Evolutionary conservation across 2,113 vertebrate genomes (phyloP).

Genomic region (Pampusana beccarii): DNA sequence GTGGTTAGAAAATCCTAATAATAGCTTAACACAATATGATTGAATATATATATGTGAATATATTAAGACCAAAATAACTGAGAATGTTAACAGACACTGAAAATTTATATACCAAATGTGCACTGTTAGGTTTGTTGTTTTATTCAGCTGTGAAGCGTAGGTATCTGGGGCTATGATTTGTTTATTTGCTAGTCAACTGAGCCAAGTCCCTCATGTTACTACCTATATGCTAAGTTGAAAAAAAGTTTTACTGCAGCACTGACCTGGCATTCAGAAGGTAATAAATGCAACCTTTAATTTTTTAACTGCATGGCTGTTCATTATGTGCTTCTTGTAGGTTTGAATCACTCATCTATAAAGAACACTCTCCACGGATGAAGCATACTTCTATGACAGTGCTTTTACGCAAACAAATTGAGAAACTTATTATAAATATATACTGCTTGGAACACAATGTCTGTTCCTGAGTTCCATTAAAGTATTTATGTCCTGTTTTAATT

Average conservation of each 20-base stretch:
- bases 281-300: not conserved
- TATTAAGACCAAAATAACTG: slow-evolving; percentile 79
- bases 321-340: not conserved
- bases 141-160: not conserved
- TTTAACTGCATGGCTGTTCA: not conserved
- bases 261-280: not conserved
- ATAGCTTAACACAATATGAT: slow-evolving; percentile 38
- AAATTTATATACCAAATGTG: not conserved
- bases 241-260: not conserved
- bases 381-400: not conserved
- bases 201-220: not conserved
- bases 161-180: not conserved
- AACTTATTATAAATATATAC: not conserved
- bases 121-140: fast-evolving
- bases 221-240: not conserved
- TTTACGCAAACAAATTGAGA: not conserved
- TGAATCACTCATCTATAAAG: not conserved
- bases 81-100: slow-evolving; percentile 33
- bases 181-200: not conserved
- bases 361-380: not conserved
- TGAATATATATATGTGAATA: slow-evolving; percentile 68
- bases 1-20: slow-evolving; percentile 58
- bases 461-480: not conserved
- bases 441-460: not conserved
- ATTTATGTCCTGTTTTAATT: not conserved